phyloP scores from a whole-genome alignment of 2,113 vertebrate species.

The Pantherophis guttatus region DNA sequence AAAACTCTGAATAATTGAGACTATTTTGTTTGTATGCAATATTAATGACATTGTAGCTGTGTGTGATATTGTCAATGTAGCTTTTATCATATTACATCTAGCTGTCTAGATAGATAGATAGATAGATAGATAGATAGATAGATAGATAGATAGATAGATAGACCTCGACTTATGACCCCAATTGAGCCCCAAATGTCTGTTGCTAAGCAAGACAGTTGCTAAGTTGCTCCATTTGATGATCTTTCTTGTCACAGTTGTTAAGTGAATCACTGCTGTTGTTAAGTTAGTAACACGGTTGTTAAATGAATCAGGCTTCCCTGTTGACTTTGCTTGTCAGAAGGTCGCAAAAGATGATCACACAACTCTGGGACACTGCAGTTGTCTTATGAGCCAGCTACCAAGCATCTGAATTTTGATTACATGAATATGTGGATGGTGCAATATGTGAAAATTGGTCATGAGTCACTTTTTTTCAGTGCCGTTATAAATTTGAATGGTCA shows the following conservation, averaged over 20 bases:
- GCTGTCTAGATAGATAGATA: too few species aligned
- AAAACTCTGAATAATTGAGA: neutral
- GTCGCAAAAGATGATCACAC: neutral
- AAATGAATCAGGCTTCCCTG: neutral
- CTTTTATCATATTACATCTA: neutral
- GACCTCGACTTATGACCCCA: neutral
- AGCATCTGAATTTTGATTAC: neutral
- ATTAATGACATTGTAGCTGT: neutral
- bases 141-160: too few species aligned
- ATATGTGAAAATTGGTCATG: neutral
- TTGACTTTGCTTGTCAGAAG: neutral
- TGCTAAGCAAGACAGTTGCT: neutral
- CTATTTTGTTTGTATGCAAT: neutral
- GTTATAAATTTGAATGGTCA: neutral
- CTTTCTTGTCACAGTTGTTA: neutral
- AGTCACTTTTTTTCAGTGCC: neutral
- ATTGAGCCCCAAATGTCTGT: neutral
- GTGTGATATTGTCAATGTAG: neutral
- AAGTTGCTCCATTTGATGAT: neutral
- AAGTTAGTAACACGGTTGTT: neutral
- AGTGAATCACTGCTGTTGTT: too few species aligned
- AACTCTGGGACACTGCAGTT: neutral
- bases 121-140: too few species aligned
- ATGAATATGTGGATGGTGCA: neutral
- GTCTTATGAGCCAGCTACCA: neutral